These are phyloP conservation scores for Sepiola atlantica DNA, from an alignment of 2,888 invertebrate genomes.

Conservation along the genomic window DNA sequence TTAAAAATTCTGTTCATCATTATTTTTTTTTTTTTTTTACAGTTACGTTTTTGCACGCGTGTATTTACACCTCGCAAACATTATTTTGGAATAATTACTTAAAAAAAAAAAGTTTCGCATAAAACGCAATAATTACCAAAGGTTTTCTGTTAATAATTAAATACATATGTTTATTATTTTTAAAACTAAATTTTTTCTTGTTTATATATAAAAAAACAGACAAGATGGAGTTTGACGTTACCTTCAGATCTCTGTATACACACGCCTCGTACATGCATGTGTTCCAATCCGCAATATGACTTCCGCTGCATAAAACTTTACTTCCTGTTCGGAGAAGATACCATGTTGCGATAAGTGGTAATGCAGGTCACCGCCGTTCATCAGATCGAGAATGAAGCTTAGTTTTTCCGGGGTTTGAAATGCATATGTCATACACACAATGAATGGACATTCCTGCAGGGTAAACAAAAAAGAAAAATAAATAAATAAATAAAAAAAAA, in stretches of 20 bases:
- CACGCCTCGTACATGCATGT: conserved; percentile 99
- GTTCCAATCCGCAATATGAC: conserved; percentile 96
- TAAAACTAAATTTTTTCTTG: too few species aligned
- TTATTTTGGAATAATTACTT: too few species aligned
- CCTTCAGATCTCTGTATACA: conserved; percentile 88
- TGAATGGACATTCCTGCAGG: conserved; percentile 98
- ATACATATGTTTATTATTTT: too few species aligned
- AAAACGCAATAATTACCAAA: too few species aligned
- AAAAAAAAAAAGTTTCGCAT: too few species aligned
- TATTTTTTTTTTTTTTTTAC: too few species aligned
- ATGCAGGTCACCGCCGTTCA: conserved; percentile 99
- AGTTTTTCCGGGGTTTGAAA: conserved; percentile 99
- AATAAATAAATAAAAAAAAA: too few species aligned
- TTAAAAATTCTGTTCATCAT: too few species aligned
- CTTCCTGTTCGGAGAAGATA: conserved; percentile 97
- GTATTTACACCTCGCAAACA: too few species aligned
- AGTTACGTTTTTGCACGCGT: too few species aligned
- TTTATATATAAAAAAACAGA: neutral
- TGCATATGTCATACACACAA: conserved; percentile 99
- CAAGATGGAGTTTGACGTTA: conserved; percentile 55
- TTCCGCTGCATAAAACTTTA: conserved; percentile 99
- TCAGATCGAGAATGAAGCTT: conserved; percentile 98
- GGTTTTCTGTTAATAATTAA: too few species aligned
- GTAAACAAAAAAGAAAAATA: conserved; percentile 50
- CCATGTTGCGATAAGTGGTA: conserved; percentile 99